A percentile compares a stretch with the other conserved stretches of the same genome.
phyloP scores from a whole-genome alignment of 1,140 invertebrate genomes.

The Phymorhynchus buccinoides region DNA sequence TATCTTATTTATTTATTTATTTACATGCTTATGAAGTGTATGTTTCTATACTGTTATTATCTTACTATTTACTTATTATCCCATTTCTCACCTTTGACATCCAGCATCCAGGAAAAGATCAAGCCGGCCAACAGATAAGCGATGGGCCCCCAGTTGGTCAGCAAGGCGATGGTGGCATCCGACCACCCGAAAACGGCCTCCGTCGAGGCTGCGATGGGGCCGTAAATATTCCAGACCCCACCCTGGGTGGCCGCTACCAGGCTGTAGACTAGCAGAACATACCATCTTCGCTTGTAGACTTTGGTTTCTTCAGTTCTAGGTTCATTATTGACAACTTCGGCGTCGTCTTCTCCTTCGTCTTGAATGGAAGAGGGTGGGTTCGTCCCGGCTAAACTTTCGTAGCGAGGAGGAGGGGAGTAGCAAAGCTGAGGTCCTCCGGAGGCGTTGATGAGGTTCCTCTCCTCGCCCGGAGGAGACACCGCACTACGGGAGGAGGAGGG shows the following conservation, averaged over 20 bases:
- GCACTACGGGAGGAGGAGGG: neutral
- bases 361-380: neutral
- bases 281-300: slow-evolving; percentile 54
- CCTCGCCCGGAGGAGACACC: neutral
- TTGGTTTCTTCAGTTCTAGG: neutral
- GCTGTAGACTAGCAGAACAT: slow-evolving; percentile 45
- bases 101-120: slow-evolving; percentile 73
- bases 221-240: slow-evolving; percentile 75
- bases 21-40: no score
- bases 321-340: no score
- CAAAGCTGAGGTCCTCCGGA: neutral
- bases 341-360: neutral
- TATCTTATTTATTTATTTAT: no score
- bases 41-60: neutral
- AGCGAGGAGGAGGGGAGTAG: neutral
- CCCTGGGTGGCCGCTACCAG: slow-evolving; percentile 40
- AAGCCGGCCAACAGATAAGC: slow-evolving; percentile 72
- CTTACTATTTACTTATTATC: neutral
- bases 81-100: slow-evolving; percentile 55
- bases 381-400: neutral
- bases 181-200: slow-evolving; percentile 74
- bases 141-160: slow-evolving; percentile 76
- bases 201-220: slow-evolving; percentile 72
- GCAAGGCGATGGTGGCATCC: slow-evolving; percentile 72
- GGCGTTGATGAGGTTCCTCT: neutral